Percentiles rank a stretch among this genome's conserved stretches.
These are phyloP conservation scores for Opisthocomus hoazin DNA, from an alignment of 2,113 vertebrate species.

Conservation along the genomic window DNA sequence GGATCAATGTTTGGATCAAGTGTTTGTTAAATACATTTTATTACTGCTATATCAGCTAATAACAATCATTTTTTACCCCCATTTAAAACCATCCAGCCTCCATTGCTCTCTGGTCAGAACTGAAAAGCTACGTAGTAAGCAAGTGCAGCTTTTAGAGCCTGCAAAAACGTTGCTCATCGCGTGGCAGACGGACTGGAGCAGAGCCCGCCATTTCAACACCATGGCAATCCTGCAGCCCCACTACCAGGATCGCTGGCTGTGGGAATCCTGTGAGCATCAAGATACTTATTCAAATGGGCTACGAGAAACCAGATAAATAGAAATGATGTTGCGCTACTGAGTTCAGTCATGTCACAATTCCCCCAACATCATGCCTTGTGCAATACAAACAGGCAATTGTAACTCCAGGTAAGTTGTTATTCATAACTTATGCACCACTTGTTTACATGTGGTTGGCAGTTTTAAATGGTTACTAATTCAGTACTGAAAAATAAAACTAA, in stretches of 20 bases:
- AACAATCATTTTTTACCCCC: background rate
- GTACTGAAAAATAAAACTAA: slow-evolving; percentile 35
- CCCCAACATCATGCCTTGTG: accelerated
- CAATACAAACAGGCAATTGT: background rate
- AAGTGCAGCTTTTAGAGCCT: background rate
- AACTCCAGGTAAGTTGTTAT: slow-evolving; percentile 9
- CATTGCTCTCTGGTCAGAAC: background rate
- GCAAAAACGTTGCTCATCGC: background rate
- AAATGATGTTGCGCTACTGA: background rate
- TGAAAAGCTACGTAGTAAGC: background rate
- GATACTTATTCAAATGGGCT: background rate
- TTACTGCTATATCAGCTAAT: background rate
- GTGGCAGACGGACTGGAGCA: accelerated
- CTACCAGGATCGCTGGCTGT: accelerated
- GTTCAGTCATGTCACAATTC: background rate
- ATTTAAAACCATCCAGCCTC: background rate
- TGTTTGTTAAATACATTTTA: background rate
- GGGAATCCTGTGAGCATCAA: background rate
- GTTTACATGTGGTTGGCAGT: slow-evolving; percentile 18
- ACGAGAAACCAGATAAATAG: background rate
- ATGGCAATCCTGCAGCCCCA: background rate
- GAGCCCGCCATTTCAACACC: background rate
- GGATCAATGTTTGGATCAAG: background rate
- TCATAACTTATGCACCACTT: background rate
- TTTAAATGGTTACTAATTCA: slow-evolving; percentile 47